Evolutionary conservation across 2,113 vertebrate species (phyloP).

Genomic region (Panurus biarmicus): DNA sequence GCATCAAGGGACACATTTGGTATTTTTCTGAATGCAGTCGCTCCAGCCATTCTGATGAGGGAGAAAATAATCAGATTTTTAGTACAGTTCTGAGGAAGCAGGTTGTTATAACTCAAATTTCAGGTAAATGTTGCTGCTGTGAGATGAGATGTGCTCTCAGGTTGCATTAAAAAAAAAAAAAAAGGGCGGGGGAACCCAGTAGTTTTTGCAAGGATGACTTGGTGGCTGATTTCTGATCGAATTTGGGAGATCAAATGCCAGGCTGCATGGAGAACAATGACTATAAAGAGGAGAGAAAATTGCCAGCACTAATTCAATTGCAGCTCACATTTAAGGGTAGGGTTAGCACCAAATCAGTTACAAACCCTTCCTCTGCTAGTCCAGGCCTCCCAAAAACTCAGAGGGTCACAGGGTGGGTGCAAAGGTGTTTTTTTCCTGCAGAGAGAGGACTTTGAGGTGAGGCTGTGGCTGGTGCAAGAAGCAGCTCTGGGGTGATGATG

Average conservation of each 20-base stretch:
- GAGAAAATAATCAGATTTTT: background rate
- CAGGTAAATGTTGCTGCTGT: background rate
- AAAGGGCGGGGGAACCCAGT: accelerated
- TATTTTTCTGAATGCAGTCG: background rate
- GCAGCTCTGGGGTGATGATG: no score
- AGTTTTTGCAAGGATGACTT: background rate
- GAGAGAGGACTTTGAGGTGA: background rate
- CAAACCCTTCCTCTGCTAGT: background rate
- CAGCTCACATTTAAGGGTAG: background rate
- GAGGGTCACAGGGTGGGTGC: background rate
- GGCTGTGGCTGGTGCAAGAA: background rate
- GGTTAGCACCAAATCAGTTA: background rate
- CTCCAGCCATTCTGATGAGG: background rate
- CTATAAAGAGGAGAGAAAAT: background rate
- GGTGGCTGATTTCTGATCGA: background rate
- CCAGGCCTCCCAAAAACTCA: background rate
- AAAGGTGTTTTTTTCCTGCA: background rate
- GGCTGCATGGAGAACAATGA: background rate
- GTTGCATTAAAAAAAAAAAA: background rate
- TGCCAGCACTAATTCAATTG: background rate
- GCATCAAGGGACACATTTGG: background rate
- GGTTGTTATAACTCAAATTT: background rate
- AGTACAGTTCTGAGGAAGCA: background rate
- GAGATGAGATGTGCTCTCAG: background rate
- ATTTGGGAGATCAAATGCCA: background rate